phyloP scores from a whole-genome alignment of 1,140 invertebrate genomes.

The Capitella teleta region DNA sequence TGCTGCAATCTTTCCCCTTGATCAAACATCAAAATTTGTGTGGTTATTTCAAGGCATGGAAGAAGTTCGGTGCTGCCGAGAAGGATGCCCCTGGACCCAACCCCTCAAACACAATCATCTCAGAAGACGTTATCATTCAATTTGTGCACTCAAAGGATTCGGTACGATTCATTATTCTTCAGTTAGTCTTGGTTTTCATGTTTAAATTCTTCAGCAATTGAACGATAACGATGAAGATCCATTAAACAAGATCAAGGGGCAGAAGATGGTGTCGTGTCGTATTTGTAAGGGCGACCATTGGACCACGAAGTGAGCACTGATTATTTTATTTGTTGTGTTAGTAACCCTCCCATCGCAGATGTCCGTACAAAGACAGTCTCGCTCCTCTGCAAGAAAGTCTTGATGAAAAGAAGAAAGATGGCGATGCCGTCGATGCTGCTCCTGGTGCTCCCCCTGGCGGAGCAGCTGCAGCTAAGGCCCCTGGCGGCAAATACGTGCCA shows the following conservation, averaged over 20 bases:
- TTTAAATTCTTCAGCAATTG: constrained; percentile 6
- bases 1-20: neutral
- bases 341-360: no score
- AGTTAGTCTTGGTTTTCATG: no score
- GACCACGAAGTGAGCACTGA: constrained; percentile 81
- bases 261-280: constrained; percentile 81
- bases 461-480: constrained; percentile 12
- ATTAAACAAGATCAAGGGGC: constrained; percentile 61
- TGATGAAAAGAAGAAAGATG: constrained; percentile 27
- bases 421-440: constrained; percentile 17
- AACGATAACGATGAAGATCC: constrained; percentile 71
- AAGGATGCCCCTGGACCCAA: constrained; percentile 89
- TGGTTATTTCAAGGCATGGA: constrained; percentile 53
- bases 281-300: constrained; percentile 89
- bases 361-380: constrained; percentile 84
- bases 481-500: constrained; percentile 54
- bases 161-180: no score
- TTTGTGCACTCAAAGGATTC: constrained; percentile 45
- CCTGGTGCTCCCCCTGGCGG: constrained; percentile 15
- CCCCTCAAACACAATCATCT: constrained; percentile 85
- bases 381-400: constrained; percentile 28
- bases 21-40: neutral
- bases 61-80: constrained; percentile 83
- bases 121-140: constrained; percentile 91
- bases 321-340: no score